Evolutionary conservation across 1,140 invertebrate genomes (phyloP).

Genomic region (Drosophila auraria): DNA sequence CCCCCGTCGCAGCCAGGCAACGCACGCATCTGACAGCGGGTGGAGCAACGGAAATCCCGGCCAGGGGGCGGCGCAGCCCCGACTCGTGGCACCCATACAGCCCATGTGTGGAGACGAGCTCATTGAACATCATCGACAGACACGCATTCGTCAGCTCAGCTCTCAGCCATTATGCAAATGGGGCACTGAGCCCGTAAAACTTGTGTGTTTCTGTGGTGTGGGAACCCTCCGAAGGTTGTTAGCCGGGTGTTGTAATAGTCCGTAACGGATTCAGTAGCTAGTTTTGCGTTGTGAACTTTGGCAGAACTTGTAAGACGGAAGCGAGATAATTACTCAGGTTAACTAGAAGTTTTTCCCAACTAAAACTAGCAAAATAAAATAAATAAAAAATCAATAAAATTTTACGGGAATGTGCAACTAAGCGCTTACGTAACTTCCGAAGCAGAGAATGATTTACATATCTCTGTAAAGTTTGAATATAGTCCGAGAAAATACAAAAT

Average conservation of each 20-base stretch:
- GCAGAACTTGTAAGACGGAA: neutral
- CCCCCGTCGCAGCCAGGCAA: slow-evolving; percentile 63
- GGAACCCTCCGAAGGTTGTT: neutral
- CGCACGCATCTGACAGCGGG: slow-evolving; percentile 60
- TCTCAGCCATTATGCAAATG: slow-evolving; percentile 8
- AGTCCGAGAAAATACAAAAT: too few species aligned
- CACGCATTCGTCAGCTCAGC: slow-evolving; percentile 50
- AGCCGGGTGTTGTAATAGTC: slow-evolving; percentile 7
- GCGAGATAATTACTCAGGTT: slow-evolving; percentile 3
- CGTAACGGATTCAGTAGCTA: slow-evolving; percentile 4
- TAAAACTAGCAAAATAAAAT: neutral
- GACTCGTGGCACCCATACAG: slow-evolving; percentile 2
- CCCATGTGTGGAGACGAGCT: slow-evolving; percentile 5
- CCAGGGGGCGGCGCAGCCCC: neutral
- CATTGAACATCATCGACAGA: slow-evolving; percentile 62
- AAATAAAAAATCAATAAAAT: too few species aligned
- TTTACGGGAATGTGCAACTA: neutral
- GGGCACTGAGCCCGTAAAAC: neutral
- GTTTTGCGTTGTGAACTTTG: slow-evolving; percentile 6
- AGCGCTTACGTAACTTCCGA: slow-evolving; percentile 3
- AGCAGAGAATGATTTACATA: too few species aligned
- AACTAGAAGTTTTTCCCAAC: neutral
- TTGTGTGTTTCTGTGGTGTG: neutral
- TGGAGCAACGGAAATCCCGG: slow-evolving; percentile 18
- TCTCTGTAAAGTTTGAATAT: too few species aligned